Evolutionary conservation across 2,113 vertebrate species (phyloP).

Genomic region (Carlito syrichta): DNA sequence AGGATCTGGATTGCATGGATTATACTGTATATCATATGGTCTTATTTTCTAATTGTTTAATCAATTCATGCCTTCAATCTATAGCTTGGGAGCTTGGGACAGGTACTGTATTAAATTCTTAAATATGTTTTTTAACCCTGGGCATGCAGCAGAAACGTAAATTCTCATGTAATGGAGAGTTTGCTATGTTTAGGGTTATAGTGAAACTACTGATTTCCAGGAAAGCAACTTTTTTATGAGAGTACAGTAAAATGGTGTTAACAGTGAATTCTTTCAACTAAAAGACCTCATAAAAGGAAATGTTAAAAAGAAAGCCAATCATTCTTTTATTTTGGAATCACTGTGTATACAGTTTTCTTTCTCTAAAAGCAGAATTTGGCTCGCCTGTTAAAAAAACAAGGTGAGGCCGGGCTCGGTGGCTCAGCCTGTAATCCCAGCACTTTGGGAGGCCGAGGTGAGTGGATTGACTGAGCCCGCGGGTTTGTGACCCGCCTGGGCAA

Average conservation of each 20-base stretch:
- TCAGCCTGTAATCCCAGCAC: background rate
- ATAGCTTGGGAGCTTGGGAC: background rate
- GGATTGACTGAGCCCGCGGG: background rate
- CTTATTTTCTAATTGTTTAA: background rate
- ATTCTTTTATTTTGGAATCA: too few species aligned
- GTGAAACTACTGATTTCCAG: background rate
- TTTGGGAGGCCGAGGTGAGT: background rate
- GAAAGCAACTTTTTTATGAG: background rate
- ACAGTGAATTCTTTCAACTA: background rate
- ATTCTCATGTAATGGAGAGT: background rate
- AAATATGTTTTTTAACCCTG: background rate
- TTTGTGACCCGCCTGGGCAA: background rate
- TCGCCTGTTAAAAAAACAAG: too few species aligned
- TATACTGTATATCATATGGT: background rate
- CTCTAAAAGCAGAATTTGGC: too few species aligned
- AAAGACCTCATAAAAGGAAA: slow-evolving; percentile 8
- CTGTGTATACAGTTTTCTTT: too few species aligned
- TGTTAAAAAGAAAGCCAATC: background rate
- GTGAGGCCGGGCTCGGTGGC: background rate
- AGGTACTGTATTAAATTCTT: background rate
- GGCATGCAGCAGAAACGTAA: background rate
- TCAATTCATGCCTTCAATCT: background rate
- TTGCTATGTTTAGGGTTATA: background rate
- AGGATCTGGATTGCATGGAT: background rate
- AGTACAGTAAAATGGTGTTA: background rate